A percentile compares a stretch with the other conserved stretches of the same genome.
These are phyloP conservation scores for Excalfactoria chinensis DNA, from an alignment of 2,113 vertebrate species.

Conservation along the genomic window DNA sequence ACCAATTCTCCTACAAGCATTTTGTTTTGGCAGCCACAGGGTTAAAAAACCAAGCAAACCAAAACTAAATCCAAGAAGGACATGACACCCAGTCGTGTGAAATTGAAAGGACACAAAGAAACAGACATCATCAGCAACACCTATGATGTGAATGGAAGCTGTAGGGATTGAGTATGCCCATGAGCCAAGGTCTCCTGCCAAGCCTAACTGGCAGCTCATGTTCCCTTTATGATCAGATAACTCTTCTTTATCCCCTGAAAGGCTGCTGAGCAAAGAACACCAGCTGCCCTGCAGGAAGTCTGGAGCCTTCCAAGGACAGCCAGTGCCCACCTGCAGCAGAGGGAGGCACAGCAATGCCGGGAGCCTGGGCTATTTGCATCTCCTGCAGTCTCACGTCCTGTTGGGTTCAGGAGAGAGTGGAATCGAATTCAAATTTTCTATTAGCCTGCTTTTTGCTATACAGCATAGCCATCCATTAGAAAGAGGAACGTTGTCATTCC, in stretches of 20 bases:
- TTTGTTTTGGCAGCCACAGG: background rate
- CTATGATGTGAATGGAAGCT: background rate
- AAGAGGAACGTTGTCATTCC: background rate
- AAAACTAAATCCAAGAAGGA: background rate
- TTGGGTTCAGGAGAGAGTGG: background rate
- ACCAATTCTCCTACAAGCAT: background rate
- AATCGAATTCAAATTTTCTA: conserved; percentile 24
- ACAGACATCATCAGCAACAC: background rate
- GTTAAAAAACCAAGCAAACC: background rate
- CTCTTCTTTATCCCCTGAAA: background rate
- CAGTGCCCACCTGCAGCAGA: rapidly evolving
- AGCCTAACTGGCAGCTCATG: background rate
- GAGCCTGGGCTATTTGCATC: background rate
- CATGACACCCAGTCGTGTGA: rapidly evolving
- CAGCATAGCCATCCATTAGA: background rate
- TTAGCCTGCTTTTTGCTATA: background rate
- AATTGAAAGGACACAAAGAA: background rate
- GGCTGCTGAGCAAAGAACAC: background rate
- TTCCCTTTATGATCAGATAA: background rate
- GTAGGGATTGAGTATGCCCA: background rate
- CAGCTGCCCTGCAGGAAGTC: background rate
- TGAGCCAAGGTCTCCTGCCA: background rate
- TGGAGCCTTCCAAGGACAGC: background rate
- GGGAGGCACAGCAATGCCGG: no score
- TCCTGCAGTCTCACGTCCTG: background rate